A percentile compares a stretch with the other conserved stretches of the same genome.
Conservation (phyloP, 2,797 vertebrate species). For the Galagoides demidoff region DNA sequence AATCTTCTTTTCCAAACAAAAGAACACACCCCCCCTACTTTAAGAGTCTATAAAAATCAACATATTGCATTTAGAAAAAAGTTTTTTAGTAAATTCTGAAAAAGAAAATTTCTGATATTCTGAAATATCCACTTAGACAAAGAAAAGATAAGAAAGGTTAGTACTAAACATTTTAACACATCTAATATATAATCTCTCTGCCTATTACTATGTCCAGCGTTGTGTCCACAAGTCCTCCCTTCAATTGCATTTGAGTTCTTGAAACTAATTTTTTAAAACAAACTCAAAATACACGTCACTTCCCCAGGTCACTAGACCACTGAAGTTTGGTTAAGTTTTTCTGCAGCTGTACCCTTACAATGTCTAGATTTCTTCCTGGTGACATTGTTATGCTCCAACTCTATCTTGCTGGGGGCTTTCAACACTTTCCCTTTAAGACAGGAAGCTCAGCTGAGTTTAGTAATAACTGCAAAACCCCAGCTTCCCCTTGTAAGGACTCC, state of each 20-base stretch:
- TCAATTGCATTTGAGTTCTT: not conserved
- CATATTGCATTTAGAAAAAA: not conserved
- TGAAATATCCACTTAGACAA: not conserved
- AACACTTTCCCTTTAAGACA: too few species aligned
- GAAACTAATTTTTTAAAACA: not conserved
- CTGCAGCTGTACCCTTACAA: not conserved
- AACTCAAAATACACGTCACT: not conserved
- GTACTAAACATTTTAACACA: not conserved
- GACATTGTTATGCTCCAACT: too few species aligned
- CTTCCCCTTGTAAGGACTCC: too few species aligned
- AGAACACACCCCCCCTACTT: not conserved
- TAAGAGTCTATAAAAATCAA: slow-evolving; percentile 18
- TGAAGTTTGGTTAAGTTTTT: not conserved
- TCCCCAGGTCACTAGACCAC: not conserved
- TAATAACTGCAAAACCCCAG: too few species aligned
- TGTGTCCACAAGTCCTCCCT: not conserved
- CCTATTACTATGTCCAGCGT: not conserved
- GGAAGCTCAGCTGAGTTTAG: too few species aligned
- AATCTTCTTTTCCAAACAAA: not conserved
- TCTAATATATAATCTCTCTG: not conserved
- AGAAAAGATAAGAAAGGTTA: not conserved
- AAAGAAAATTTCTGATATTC: not conserved
- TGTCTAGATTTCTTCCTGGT: not conserved
- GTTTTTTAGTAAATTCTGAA: not conserved
- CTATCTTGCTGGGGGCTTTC: too few species aligned